Evolutionary conservation across 2,888 invertebrate genomes (phyloP).

Genomic region (Neoitamus cyanurus): DNA sequence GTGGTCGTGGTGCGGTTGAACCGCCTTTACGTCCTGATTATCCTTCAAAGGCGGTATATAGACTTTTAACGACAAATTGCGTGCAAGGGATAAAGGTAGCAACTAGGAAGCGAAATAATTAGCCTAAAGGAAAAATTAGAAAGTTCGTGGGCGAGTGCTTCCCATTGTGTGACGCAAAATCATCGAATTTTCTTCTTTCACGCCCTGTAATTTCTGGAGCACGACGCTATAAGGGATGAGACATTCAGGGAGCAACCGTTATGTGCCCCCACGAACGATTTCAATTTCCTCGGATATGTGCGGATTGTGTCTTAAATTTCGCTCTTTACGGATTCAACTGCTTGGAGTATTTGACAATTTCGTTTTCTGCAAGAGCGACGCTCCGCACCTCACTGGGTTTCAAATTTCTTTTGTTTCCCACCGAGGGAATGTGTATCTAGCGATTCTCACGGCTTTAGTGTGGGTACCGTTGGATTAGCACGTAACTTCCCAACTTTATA

Average conservation of each 20-base stretch:
- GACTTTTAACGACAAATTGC: slow-evolving; percentile 16
- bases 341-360: neutral
- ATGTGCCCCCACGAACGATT: neutral
- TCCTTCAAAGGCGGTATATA: neutral
- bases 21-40: neutral
- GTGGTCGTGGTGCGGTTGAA: neutral
- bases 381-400: neutral
- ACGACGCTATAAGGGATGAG: neutral
- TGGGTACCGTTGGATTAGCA: neutral
- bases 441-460: neutral
- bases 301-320: neutral
- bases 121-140: slow-evolving; percentile 2
- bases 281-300: slow-evolving; percentile 9
- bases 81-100: neutral
- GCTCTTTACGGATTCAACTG: neutral
- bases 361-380: neutral
- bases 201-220: slow-evolving; percentile 19
- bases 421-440: neutral
- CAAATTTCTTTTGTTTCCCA: neutral
- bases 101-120: slow-evolving; percentile 7
- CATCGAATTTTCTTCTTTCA: slow-evolving; percentile 12
- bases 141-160: slow-evolving; percentile 7
- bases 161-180: slow-evolving; percentile 14
- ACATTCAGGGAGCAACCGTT: neutral
- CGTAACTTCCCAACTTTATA: neutral